Evolutionary conservation across 2,113 vertebrate species (phyloP).

Genomic region (Mesitornis unicolor): DNA sequence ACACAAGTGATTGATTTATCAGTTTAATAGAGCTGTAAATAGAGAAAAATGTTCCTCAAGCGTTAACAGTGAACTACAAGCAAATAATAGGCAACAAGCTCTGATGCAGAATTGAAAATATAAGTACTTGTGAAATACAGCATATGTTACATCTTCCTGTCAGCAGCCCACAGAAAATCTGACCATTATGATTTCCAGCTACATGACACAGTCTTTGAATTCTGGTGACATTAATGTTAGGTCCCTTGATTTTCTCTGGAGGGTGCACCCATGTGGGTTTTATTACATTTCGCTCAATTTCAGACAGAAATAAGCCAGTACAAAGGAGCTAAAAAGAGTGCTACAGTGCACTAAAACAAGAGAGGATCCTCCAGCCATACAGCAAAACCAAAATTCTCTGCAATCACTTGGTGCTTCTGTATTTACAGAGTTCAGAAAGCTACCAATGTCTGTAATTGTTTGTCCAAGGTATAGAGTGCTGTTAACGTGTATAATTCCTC

Average conservation of each 20-base stretch:
- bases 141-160: slow-evolving; percentile 9
- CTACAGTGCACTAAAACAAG: neutral
- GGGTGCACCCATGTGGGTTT: neutral
- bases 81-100: slow-evolving; percentile 17
- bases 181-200: neutral
- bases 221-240: neutral
- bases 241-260: neutral
- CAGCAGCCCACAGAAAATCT: neutral
- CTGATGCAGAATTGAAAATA: neutral
- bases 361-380: neutral
- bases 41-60: neutral
- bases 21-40: slow-evolving; percentile 33
- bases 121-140: neutral
- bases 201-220: neutral
- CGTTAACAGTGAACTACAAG: neutral
- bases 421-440: neutral
- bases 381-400: neutral
- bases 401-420: neutral
- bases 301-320: neutral
- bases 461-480: neutral
- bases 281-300: neutral
- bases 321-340: neutral
- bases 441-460: neutral
- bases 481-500: neutral
- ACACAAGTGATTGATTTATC: slow-evolving; percentile 36